Conservation (phyloP, 2,113 vertebrate species). For the Dolichotis patagonum region DNA sequence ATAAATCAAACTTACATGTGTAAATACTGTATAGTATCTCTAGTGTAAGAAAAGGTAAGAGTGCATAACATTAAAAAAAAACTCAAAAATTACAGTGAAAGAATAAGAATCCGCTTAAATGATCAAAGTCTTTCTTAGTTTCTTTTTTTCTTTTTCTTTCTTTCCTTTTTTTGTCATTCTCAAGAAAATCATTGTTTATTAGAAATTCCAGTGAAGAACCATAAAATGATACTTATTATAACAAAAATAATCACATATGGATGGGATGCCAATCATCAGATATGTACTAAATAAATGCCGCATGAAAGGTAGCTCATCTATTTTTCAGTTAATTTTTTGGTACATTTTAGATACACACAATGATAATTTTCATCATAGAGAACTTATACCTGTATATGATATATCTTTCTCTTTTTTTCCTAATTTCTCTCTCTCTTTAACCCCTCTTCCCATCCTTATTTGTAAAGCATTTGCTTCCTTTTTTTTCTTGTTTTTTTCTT, state of each 20-base stretch:
- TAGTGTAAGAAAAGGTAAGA: no score
- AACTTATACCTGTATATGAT: not conserved
- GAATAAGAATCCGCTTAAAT: no score
- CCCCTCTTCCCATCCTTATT: not conserved
- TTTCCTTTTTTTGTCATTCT: not conserved
- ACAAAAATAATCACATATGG: conserved; percentile 19
- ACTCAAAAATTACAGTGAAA: no score
- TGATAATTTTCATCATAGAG: not conserved
- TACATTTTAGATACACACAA: not conserved
- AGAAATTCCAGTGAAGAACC: not conserved
- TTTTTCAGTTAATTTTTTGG: not conserved
- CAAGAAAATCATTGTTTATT: conserved; percentile 9
- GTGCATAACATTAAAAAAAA: no score
- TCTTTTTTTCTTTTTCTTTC: not conserved
- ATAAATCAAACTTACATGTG: no score
- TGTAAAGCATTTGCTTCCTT: not conserved
- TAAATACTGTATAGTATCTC: no score
- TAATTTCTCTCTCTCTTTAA: not conserved
- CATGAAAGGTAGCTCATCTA: not conserved
- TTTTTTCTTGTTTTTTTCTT: not conserved
- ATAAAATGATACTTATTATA: conserved; percentile 22
- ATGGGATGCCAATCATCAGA: not conserved
- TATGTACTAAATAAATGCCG: not conserved
- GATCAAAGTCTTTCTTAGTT: not conserved
- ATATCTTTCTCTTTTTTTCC: not conserved